Percentiles rank a stretch among this genome's conserved stretches.
phyloP scores from a whole-genome alignment of 2,888 invertebrate genomes.

The Blera fallax region DNA sequence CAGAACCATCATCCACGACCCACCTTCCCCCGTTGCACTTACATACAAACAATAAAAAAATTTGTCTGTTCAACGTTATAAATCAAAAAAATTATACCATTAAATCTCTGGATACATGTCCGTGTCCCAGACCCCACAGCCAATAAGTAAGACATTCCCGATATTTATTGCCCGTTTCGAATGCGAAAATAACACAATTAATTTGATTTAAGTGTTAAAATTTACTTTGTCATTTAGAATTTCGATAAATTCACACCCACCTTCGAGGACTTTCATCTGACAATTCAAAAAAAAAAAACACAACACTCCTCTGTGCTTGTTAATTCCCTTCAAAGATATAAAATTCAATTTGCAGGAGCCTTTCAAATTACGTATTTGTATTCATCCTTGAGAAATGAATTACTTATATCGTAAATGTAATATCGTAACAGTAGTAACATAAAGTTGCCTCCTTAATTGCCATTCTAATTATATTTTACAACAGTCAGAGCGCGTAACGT shows the following conservation, averaged over 20 bases:
- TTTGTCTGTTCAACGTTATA: neutral
- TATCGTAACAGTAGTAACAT: slow-evolving; percentile 12
- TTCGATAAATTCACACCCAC: slow-evolving; percentile 36
- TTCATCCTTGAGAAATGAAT: slow-evolving; percentile 3
- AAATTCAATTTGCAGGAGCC: slow-evolving; percentile 19
- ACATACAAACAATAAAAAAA: neutral
- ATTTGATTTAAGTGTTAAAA: slow-evolving; percentile 37
- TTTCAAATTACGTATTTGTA: neutral
- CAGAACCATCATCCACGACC: neutral
- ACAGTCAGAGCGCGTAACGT: neutral
- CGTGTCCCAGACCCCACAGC: neutral
- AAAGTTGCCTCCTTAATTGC: slow-evolving; percentile 25
- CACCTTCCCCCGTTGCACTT: neutral
- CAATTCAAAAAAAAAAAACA: neutral
- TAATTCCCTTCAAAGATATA: neutral
- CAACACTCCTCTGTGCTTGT: neutral
- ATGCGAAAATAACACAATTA: slow-evolving; percentile 31
- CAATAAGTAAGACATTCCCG: slow-evolving; percentile 4
- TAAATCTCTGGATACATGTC: neutral
- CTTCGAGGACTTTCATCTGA: neutral
- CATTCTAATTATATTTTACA: slow-evolving; percentile 35
- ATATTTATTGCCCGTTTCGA: slow-evolving; percentile 23
- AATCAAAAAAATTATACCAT: slow-evolving; percentile 15
- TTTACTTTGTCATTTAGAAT: slow-evolving; percentile 24
- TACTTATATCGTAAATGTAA: neutral